phyloP scores from a whole-genome alignment of 2,888 invertebrate genomes.

The Drosophila hamatofila region DNA sequence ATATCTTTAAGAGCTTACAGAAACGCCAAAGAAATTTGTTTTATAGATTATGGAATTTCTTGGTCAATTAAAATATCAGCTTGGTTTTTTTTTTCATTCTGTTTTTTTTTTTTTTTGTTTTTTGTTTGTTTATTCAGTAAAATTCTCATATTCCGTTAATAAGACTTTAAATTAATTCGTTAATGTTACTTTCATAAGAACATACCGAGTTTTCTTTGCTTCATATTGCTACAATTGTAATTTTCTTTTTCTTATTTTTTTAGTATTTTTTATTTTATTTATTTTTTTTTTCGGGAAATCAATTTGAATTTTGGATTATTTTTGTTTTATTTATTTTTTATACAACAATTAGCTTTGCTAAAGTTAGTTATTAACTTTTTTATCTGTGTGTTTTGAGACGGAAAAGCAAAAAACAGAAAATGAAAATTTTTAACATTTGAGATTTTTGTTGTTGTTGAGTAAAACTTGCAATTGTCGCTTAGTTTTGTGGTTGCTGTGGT shows the following conservation, averaged over 20 bases:
- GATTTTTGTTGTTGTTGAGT: slow-evolving; percentile 8
- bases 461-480: slow-evolving; percentile 38
- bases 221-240: slow-evolving; percentile 75
- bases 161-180: slow-evolving; percentile 80
- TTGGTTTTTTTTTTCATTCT: slow-evolving; percentile 19
- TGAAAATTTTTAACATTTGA: slow-evolving; percentile 19
- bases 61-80: slow-evolving; percentile 14
- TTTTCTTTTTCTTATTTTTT: slow-evolving; percentile 26
- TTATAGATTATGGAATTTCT: slow-evolving; percentile 33
- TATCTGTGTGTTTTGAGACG: slow-evolving; percentile 28
- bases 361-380: slow-evolving; percentile 57
- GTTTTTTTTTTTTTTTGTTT: slow-evolving; percentile 24
- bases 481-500: slow-evolving; percentile 1
- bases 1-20: slow-evolving; percentile 88
- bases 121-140: slow-evolving; percentile 71
- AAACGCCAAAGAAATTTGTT: slow-evolving; percentile 95
- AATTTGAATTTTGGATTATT: slow-evolving; percentile 58
- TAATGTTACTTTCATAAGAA: slow-evolving; percentile 81
- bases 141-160: slow-evolving; percentile 79
- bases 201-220: slow-evolving; percentile 77
- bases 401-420: slow-evolving; percentile 44
- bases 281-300: slow-evolving; percentile 44
- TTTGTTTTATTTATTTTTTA: slow-evolving; percentile 43
- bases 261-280: slow-evolving; percentile 18
- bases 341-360: slow-evolving; percentile 85